Percentiles rank a stretch among this genome's conserved stretches.
These are phyloP conservation scores for Acromyrmex charruanus DNA, from an alignment of 1,140 invertebrate species.

Conservation along the genomic window DNA sequence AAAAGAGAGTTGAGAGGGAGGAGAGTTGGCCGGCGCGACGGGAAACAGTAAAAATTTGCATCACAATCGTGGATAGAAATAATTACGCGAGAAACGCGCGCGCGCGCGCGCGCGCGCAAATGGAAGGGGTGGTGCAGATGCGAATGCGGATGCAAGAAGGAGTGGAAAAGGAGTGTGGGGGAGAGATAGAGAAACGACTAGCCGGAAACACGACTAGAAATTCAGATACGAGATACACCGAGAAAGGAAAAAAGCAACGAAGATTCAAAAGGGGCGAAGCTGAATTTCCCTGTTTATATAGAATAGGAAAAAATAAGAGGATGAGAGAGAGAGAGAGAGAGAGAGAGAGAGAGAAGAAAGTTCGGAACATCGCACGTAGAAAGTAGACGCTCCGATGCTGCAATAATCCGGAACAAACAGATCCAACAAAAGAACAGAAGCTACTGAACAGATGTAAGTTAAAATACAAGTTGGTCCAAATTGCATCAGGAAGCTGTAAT, in stretches of 20 bases:
- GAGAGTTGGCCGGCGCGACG: conserved; percentile 65
- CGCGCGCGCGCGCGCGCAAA: conserved; percentile 68
- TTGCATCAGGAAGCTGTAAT: background rate
- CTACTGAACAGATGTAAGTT: background rate
- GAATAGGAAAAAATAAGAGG: background rate
- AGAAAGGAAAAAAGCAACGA: background rate
- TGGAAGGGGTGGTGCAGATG: conserved; percentile 72
- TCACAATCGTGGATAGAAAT: conserved; percentile 85
- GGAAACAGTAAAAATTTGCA: conserved; percentile 85
- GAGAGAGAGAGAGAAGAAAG: background rate
- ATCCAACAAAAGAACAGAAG: conserved; percentile 18
- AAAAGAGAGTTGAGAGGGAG: conserved; percentile 68
- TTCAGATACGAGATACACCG: conserved; percentile 76
- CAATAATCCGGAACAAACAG: conserved; percentile 20
- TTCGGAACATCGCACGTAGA: conserved; percentile 7
- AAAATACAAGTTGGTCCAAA: background rate
- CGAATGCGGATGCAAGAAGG: conserved; percentile 69
- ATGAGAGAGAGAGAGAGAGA: too few relatives aligned
- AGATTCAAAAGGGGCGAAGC: conserved; percentile 38
- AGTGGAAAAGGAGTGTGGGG: conserved; percentile 15
- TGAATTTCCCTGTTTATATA: conserved; percentile 38
- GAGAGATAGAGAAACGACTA: conserved; percentile 53
- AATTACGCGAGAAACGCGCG: conserved; percentile 83
- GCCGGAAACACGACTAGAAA: conserved; percentile 80
- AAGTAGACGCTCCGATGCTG: conserved; percentile 11